phyloP scores from a whole-genome alignment of 2,888 invertebrate genomes.

The Venusia cambrica region DNA sequence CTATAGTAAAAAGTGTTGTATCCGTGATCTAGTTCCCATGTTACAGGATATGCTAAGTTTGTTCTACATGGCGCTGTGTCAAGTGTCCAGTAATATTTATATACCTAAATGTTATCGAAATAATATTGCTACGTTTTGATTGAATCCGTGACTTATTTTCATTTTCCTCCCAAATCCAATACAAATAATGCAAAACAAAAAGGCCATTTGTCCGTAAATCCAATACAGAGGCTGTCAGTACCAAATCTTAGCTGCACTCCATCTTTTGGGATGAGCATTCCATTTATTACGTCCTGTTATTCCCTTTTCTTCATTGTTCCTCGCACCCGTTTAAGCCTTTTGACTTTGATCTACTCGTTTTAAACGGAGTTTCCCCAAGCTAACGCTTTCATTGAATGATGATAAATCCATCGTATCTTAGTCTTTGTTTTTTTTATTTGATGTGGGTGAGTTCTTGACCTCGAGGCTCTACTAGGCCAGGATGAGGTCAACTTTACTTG shows the following conservation, averaged over 20 bases:
- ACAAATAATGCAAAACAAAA: constrained; percentile 12
- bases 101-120: too few relatives aligned
- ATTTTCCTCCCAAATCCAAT: constrained; percentile 9
- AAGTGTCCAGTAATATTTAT: too few relatives aligned
- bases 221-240: constrained; percentile 3
- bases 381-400: constrained; percentile 1
- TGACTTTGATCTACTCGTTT: constrained; percentile 5
- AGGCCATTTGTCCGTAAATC: constrained; percentile 9
- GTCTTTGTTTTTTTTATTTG: too few relatives aligned
- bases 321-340: constrained; percentile 1
- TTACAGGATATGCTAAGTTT: too few relatives aligned
- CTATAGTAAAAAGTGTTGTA: too few relatives aligned
- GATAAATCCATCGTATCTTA: too few relatives aligned
- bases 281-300: constrained; percentile 7
- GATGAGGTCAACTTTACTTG: too few relatives aligned
- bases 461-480: too few relatives aligned
- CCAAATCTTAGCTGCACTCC: constrained; percentile 22
- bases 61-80: too few relatives aligned
- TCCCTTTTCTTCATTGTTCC: constrained; percentile 7
- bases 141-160: constrained; percentile 3
- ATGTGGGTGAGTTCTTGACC: too few relatives aligned
- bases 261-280: constrained; percentile 27
- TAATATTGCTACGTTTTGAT: too few relatives aligned
- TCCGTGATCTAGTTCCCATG: too few relatives aligned
- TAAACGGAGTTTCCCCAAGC: background rate